A percentile compares a stretch with the other conserved stretches of the same genome.
Conservation (phyloP, 2,797 vertebrate genomes). For the Acipenser transmontanus region DNA sequence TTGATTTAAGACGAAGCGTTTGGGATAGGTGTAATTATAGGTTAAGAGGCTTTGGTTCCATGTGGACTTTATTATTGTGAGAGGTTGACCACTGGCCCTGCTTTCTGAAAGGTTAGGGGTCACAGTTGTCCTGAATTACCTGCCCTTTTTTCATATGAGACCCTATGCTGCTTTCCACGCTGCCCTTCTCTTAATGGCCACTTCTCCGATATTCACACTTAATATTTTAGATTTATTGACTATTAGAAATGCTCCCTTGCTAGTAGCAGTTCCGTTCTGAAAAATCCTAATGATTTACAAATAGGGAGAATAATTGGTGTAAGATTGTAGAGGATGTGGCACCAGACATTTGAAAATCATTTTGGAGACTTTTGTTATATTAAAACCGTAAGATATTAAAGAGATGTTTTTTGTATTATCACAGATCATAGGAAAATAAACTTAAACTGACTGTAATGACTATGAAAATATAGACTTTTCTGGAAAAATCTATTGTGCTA, state of each 20-base stretch:
- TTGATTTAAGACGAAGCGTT: conserved; percentile 62
- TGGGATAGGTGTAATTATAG: conserved; percentile 62
- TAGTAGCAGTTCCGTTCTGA: conserved; percentile 81
- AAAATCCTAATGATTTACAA: conserved; percentile 71
- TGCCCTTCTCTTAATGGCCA: conserved; percentile 88
- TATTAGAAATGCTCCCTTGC: conserved; percentile 89
- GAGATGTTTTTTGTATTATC: conserved; percentile 28
- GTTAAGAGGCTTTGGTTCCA: conserved; percentile 61
- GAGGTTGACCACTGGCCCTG: conserved; percentile 73
- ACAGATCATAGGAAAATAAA: conserved; percentile 7
- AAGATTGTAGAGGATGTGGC: conserved; percentile 44
- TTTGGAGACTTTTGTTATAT: conserved; percentile 64
- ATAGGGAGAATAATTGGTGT: conserved; percentile 78
- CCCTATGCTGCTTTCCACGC: conserved; percentile 72
- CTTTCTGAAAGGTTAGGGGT: conserved; percentile 84
- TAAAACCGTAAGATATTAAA: conserved; percentile 31
- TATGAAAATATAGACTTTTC: too few relatives aligned
- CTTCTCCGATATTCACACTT: conserved; percentile 93
- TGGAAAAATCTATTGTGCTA: too few relatives aligned
- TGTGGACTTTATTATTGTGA: conserved; percentile 74
- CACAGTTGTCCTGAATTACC: conserved; percentile 98
- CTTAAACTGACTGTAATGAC: too few relatives aligned
- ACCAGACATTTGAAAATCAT: conserved; percentile 27
- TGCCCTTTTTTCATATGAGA: conserved; percentile 72
- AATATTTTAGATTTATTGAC: conserved; percentile 99